These are phyloP conservation scores for Onthophagus taurus DNA, from an alignment of 1,140 invertebrate species.

Conservation along the genomic window DNA sequence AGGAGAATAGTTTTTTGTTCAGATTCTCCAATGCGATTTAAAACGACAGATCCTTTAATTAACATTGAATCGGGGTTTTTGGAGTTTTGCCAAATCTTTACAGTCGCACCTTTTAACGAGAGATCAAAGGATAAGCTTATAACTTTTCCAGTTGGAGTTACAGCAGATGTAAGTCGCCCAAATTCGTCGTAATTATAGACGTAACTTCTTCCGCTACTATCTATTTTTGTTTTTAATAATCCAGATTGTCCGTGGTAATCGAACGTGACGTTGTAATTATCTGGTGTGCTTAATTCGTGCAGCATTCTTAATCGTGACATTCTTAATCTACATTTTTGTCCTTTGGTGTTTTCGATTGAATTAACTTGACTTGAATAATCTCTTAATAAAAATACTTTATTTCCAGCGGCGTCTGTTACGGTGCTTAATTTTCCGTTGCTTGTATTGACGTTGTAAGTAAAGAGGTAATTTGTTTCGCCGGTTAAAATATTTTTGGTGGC, in stretches of 20 bases:
- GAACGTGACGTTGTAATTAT: slow-evolving; percentile 87
- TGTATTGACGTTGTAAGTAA: slow-evolving; percentile 93
- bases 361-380: slow-evolving; percentile 85
- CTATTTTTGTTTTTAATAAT: slow-evolving; percentile 76
- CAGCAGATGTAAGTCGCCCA: slow-evolving; percentile 78
- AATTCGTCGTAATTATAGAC: slow-evolving; percentile 95
- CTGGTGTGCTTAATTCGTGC: slow-evolving; percentile 78
- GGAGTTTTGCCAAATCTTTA: slow-evolving; percentile 74
- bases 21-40: slow-evolving; percentile 67
- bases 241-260: slow-evolving; percentile 87
- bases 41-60: slow-evolving; percentile 78
- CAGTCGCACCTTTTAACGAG: slow-evolving; percentile 78
- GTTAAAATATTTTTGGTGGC: slow-evolving; percentile 88
- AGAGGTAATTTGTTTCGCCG: slow-evolving; percentile 82
- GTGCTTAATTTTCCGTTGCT: slow-evolving; percentile 90
- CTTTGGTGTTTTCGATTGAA: slow-evolving; percentile 89
- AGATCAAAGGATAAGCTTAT: slow-evolving; percentile 78
- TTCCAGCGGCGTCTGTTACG: slow-evolving; percentile 86
- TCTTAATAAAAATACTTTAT: slow-evolving; percentile 80
- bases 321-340: slow-evolving; percentile 79
- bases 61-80: slow-evolving; percentile 72
- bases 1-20: slow-evolving; percentile 70
- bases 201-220: slow-evolving; percentile 83
- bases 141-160: slow-evolving; percentile 86
- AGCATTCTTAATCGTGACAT: slow-evolving; percentile 85